A percentile compares a stretch with the other conserved stretches of the same genome.
These are phyloP conservation scores for Teleogryllus oceanicus DNA, from an alignment of 2,888 invertebrate species.

Conservation along the genomic window DNA sequence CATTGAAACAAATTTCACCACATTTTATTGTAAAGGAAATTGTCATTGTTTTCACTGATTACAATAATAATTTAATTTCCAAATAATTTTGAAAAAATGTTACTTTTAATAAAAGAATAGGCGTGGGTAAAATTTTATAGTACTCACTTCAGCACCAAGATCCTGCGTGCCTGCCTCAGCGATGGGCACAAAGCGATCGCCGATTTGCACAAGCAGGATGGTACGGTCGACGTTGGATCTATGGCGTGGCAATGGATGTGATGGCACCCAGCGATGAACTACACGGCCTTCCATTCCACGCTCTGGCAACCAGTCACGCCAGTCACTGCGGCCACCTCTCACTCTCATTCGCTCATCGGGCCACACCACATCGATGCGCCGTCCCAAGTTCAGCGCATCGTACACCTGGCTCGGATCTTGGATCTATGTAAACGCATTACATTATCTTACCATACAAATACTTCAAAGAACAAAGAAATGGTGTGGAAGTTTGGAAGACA, in stretches of 20 bases:
- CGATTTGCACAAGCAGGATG: conserved; percentile 87
- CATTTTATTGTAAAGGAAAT: no score
- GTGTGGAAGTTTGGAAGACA: no score
- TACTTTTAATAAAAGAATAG: no score
- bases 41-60: no score
- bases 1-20: no score
- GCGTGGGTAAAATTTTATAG: neutral
- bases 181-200: conserved; percentile 89
- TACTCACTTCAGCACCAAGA: conserved; percentile 61
- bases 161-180: conserved; percentile 84
- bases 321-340: conserved; percentile 80
- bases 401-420: conserved; percentile 65
- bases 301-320: conserved; percentile 87
- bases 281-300: conserved; percentile 90
- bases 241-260: conserved; percentile 80
- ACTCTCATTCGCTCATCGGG: conserved; percentile 85
- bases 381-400: conserved; percentile 85
- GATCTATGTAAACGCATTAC: conserved; percentile 24
- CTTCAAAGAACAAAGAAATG: no score
- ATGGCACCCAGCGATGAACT: conserved; percentile 92
- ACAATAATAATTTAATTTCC: no score
- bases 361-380: conserved; percentile 93
- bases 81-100: no score
- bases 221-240: conserved; percentile 90
- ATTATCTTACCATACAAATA: no score